Evolutionary conservation across 2,113 vertebrate genomes (phyloP).

Genomic region (Cyprinodon tularosa): DNA sequence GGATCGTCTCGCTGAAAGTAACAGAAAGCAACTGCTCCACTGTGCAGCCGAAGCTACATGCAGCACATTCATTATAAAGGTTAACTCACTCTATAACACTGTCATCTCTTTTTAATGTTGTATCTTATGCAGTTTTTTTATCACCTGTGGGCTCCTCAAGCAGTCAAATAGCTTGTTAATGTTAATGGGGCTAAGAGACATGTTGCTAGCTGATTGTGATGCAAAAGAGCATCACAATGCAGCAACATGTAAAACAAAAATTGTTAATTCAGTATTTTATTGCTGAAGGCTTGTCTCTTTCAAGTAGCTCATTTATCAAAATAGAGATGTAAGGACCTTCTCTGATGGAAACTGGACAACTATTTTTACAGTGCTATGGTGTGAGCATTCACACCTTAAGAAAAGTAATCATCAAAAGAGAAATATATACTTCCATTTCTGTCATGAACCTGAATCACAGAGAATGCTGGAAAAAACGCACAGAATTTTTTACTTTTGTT

Average conservation of each 20-base stretch:
- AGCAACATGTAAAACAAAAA: constrained; percentile 69
- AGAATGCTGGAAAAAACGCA: not conserved
- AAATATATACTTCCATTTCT: too few species aligned
- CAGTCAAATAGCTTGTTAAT: constrained; percentile 57
- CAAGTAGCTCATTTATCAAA: constrained; percentile 53
- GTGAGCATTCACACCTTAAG: too few species aligned
- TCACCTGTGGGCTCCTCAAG: constrained; percentile 48
- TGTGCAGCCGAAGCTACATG: not conserved
- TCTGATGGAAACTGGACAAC: not conserved
- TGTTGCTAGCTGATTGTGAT: constrained; percentile 70
- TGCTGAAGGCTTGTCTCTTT: constrained; percentile 53
- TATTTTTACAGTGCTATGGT: too few species aligned
- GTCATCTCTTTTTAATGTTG: constrained; percentile 48
- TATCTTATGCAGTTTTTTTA: constrained; percentile 34
- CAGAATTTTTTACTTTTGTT: constrained; percentile 10
- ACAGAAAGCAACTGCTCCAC: not conserved
- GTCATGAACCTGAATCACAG: not conserved
- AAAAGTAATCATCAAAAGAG: too few species aligned
- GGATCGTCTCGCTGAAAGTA: not conserved
- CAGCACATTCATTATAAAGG: constrained; percentile 25
- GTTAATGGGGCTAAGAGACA: constrained; percentile 57
- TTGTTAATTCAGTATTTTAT: constrained; percentile 62
- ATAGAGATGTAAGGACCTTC: constrained; percentile 57
- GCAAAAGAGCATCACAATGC: constrained; percentile 49
- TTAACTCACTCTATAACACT: constrained; percentile 30